phyloP scores from a whole-genome alignment of 2,888 invertebrate species.

The Drosophila atripex region DNA sequence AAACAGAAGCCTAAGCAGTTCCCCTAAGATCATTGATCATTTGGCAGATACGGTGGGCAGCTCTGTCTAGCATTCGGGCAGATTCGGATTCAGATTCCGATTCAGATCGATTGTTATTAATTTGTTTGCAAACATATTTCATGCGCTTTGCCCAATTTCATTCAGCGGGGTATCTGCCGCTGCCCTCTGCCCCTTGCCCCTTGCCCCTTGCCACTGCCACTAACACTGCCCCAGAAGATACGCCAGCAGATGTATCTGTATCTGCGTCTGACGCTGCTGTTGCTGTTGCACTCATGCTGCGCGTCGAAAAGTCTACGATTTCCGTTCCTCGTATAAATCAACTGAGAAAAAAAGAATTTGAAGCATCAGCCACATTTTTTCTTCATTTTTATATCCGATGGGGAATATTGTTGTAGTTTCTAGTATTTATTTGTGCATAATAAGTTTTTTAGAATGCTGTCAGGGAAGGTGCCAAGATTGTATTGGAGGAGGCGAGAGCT shows the following conservation, averaged over 20 bases:
- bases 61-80: conserved; percentile 36
- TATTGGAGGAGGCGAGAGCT: neutral
- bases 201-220: neutral
- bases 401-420: conserved; percentile 22
- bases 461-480: conserved; percentile 22
- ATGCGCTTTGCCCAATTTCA: conserved; percentile 67
- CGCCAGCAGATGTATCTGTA: conserved; percentile 34
- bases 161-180: conserved; percentile 27
- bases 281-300: conserved; percentile 77
- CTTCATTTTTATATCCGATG: conserved; percentile 40
- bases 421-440: conserved; percentile 75
- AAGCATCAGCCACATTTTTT: conserved; percentile 56
- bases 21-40: conserved; percentile 55
- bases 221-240: conserved; percentile 17
- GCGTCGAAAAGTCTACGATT: conserved; percentile 81
- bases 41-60: conserved; percentile 37
- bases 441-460: conserved; percentile 58
- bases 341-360: conserved; percentile 53
- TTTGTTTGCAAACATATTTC: conserved; percentile 78
- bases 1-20: conserved; percentile 49
- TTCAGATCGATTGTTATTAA: conserved; percentile 75
- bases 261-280: conserved; percentile 18
- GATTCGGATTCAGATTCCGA: conserved; percentile 11
- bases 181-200: conserved; percentile 15
- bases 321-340: conserved; percentile 78